Evolutionary conservation across 1,140 invertebrate species (phyloP), one percentile per base, ranked within the genome.

Genomic region (Leptinotarsa defecta): DNA sequence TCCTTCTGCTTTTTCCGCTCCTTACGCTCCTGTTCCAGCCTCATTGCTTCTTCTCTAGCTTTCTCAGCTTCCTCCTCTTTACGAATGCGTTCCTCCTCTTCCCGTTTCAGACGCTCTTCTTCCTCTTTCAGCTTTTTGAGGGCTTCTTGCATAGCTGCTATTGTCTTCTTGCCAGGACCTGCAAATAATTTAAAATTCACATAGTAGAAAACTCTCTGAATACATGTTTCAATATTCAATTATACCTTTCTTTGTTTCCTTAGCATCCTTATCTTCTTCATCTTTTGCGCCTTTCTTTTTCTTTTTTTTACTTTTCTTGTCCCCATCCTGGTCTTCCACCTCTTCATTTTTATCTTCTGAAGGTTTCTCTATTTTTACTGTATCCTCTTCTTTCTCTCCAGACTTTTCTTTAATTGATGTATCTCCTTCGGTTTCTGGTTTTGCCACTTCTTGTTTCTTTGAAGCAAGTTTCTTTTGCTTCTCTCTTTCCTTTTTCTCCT

Each of bases 101-200:
- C 93, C 77, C 87, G 89, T 77, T 91, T 87, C 24, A 91, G 81
- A 71, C 91, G 88, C 83, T 98, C 95, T 86, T 98, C 95, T 82
- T 96, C 95, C 86, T 97, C 95, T 84, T 94, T 94, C n/a, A 94
- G 88, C 85, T 94, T 94, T 81, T 92, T 94, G 8, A 96, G 87
- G 48, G 94, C 92, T 85, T 96, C 95, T 86, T 97, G 94, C 93
- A 96, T 96, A 22, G 94, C 94, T 79, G 92, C 92, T 80, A 96
- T 91, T 52, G 93, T 90, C 81, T 94, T 94, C 75, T 92, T 94
- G 17, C 90, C 90, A 75, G 93, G 93, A 52, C 93, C 93, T 84
- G 91, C 85, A 77, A 57, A 64, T 68, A 73, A 34, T 1, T 43
- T 11, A 0, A 27, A 15, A 65, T 74, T 64, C 20, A 52, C 19